Base-by-base conservation (phyloP, 2,113 vertebrate genomes). In the Gnathonemus longibarbis region DNA sequence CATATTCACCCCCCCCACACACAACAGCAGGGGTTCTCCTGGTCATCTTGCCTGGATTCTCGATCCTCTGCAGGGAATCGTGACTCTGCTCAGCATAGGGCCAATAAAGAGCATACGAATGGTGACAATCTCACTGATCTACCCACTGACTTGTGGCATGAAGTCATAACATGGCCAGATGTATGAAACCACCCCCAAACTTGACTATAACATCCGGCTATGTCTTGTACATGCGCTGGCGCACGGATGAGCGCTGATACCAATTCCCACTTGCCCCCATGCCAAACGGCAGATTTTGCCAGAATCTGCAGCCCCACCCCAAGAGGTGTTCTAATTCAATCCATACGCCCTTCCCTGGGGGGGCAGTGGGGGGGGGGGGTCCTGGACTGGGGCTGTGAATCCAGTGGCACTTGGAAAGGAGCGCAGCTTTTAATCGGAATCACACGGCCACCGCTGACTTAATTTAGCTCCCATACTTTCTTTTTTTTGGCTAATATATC, bases 401-500 rank as follows among this genome's bases (percentile, higher is more conserved):
- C 74, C 74, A 80, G 74, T 80, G 35, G 74, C 74, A 80, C 35
- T 80, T 80, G 74, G 13, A 19, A 80, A 7, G 74, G 35, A 80
- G 74, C 15, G 1, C 74, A 42, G 74, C 15, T 42, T 80, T 42
- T 90, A 88, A 90, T 90, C 70, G 87, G 87, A 89, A 91, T 92
- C 91, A 90, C 84, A 89, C 77, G 90, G 24, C 83, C 74, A 3
- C 88, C 19, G 53, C 89, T 88, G 84, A 90, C 87, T 84, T 58
- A n/a, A 90, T 92, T 91, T 70, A 19, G 49, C 19, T 88, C 31
- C 66, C 49, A 89, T 62, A 45, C 83, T 50, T 19, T 19, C 11
- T 15, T 88, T n/a, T 39, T 35, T 70, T 62, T 89, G 70, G 35
- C 24, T n/a, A 62, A 52, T 88, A 87, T 88, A 84, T 48, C 56